A percentile compares a stretch with the other conserved stretches of the same genome.
phyloP scores from a whole-genome alignment of 2,797 vertebrate genomes.

The Linurgus olivaceus region DNA sequence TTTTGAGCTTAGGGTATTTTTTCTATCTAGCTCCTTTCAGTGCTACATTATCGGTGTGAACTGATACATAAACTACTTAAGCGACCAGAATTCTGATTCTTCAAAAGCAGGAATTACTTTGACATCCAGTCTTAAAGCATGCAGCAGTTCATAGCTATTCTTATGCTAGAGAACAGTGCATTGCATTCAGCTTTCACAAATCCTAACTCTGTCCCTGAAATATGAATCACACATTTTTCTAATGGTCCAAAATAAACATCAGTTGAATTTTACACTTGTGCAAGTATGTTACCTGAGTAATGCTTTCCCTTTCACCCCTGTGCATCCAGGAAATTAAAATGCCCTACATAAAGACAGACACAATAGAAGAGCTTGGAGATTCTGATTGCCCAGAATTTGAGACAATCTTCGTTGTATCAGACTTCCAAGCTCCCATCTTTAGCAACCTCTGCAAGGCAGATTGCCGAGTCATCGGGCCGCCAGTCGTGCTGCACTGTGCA shows the following conservation, averaged over 20 bases:
- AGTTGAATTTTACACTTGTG: background rate
- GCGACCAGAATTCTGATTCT: background rate
- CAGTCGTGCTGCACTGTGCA: constrained; percentile 87
- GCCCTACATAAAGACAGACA: constrained; percentile 82
- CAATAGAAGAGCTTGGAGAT: constrained; percentile 82
- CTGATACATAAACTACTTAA: background rate
- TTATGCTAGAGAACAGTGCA: background rate
- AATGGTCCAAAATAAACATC: background rate
- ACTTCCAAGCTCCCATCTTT: constrained; percentile 86
- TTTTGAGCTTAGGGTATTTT: background rate
- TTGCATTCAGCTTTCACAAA: background rate
- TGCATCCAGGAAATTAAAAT: constrained; percentile 86
- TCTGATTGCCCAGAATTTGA: constrained; percentile 88
- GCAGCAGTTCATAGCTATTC: constrained; percentile 38
- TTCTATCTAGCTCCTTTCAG: background rate
- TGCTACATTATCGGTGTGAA: background rate
- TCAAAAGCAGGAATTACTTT: background rate
- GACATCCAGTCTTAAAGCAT: background rate
- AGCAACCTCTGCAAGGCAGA: constrained; percentile 86
- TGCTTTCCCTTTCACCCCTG: background rate
- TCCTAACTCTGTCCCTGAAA: background rate
- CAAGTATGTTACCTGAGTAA: background rate
- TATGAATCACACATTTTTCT: background rate
- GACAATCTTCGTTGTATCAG: constrained; percentile 85
- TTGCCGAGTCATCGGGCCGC: constrained; percentile 90